Percentiles rank a stretch among this genome's conserved stretches.
phyloP scores from a whole-genome alignment of 1,140 invertebrate species.

The Bombus sibiricus region DNA sequence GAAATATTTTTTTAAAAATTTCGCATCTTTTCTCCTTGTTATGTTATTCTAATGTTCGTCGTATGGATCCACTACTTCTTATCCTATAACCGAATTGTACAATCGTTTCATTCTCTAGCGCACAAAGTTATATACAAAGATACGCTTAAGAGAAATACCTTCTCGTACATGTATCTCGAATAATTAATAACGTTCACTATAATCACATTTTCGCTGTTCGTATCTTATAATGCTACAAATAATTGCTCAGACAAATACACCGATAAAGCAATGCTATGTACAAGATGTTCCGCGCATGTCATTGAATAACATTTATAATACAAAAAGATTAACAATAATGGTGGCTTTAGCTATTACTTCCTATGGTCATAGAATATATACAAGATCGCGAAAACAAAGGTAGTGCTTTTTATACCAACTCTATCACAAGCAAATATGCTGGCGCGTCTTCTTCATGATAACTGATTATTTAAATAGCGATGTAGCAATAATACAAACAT shows the following conservation, averaged over 20 bases:
- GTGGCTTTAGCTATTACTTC: neutral
- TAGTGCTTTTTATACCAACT: constrained; percentile 6
- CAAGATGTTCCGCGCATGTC: constrained; percentile 23
- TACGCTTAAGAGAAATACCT: neutral
- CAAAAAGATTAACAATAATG: constrained; percentile 37
- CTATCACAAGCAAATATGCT: neutral
- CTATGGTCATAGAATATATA: constrained; percentile 31
- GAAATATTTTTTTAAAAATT: neutral
- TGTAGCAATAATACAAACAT: neutral
- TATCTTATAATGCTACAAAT: constrained; percentile 1
- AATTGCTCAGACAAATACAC: neutral
- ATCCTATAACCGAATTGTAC: constrained; percentile 35
- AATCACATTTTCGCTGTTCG: constrained; percentile 17
- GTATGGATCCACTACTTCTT: neutral
- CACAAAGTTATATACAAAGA: constrained; percentile 44
- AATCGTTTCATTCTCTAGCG: constrained; percentile 19
- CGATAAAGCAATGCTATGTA: constrained; percentile 35
- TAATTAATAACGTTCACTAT: neutral
- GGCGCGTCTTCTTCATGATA: neutral
- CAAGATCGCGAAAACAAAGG: constrained; percentile 15
- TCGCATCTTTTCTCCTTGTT: neutral
- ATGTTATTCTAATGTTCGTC: neutral
- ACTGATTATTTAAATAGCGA: constrained; percentile 7
- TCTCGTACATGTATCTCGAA: neutral
- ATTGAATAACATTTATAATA: constrained; percentile 31